Evolutionary conservation across 1,140 invertebrate genomes (phyloP).

Genomic region (Papilio glaucus): DNA sequence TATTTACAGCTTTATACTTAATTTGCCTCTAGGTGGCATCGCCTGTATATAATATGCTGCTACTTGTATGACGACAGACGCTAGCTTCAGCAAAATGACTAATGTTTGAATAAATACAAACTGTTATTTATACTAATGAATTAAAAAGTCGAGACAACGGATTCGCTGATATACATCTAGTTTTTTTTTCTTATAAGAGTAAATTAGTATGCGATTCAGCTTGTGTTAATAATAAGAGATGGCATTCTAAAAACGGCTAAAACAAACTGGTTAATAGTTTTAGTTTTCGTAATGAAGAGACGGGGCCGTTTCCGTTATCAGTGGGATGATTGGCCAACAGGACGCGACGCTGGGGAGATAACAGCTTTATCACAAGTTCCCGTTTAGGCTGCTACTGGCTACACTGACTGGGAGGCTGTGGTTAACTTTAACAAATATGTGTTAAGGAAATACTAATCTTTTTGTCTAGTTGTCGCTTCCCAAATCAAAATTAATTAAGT

Average conservation of each 20-base stretch:
- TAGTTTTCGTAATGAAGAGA: constrained; percentile 37
- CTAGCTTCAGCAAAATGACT: too few species aligned
- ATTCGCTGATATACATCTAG: too few species aligned
- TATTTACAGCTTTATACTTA: too few species aligned
- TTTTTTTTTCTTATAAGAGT: not conserved
- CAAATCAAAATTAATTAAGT: not conserved
- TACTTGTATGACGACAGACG: too few species aligned
- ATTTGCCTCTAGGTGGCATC: too few species aligned
- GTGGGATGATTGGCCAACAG: constrained; percentile 60
- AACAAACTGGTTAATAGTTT: not conserved
- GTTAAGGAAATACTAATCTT: not conserved
- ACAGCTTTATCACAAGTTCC: constrained; percentile 51
- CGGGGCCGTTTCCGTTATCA: constrained; percentile 58
- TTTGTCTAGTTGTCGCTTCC: not conserved
- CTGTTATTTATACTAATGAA: too few species aligned
- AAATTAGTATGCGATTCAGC: not conserved
- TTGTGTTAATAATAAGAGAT: not conserved
- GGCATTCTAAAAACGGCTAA: not conserved
- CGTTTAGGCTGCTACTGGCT: constrained; percentile 44
- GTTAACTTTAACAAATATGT: constrained; percentile 18
- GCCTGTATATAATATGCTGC: too few species aligned
- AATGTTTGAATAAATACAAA: too few species aligned
- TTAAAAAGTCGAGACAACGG: not conserved
- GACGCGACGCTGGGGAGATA: constrained; percentile 55
- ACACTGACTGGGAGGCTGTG: constrained; percentile 21